Evolutionary conservation across 2,797 vertebrate species (phyloP), one percentile per base, ranked within the genome.

Genomic region (Fundulus diaphanus): DNA sequence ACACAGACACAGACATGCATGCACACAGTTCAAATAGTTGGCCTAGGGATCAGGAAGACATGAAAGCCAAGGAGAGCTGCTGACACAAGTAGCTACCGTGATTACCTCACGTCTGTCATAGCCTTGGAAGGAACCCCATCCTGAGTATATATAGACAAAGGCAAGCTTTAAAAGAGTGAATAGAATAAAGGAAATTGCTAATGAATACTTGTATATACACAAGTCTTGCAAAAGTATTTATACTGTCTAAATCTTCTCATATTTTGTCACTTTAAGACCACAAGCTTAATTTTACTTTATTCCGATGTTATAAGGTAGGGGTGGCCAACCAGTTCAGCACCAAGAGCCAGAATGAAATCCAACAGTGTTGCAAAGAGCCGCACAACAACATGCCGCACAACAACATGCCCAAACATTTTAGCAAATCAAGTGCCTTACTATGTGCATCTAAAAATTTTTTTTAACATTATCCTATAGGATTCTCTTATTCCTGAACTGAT

Each of bases 91-190:
- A 78, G 82, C 85, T 77, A 42, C 77, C 90, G 89, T 86, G 89
- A 87, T 93, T 87, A 94, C 89, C 89, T 93, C 89, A 92, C 48
- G 86, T 87, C 89, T 93, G 89, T 89, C 87, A 91, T 74, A 67
- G 70, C 83, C 77, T 73, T 56, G 73, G 66, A 82, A 78, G 80
- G 77, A 89, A 84, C 73, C 77, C 91, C 84, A 76, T 80, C 87
- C 67, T 78, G 70, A 83, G 78, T 92, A 92, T 85, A 86, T 89
- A 92, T 92, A 94, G 91, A 87, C 18, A 78, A 82, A 82, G 68
- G 68, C 57, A 7, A 72, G 33, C 75, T 77, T 68, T 44, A 67
- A 44, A 66, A 69, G 70, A 86, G 40, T 9, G 61, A 61, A 49
- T 74, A 61, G 54, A 80, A 76, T 79, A 68, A 20, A 78, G 81